A percentile compares a stretch with the other conserved stretches of the same genome.
phyloP scores from a whole-genome alignment of 1,140 invertebrate genomes.

The Hypothenemus hampei region DNA sequence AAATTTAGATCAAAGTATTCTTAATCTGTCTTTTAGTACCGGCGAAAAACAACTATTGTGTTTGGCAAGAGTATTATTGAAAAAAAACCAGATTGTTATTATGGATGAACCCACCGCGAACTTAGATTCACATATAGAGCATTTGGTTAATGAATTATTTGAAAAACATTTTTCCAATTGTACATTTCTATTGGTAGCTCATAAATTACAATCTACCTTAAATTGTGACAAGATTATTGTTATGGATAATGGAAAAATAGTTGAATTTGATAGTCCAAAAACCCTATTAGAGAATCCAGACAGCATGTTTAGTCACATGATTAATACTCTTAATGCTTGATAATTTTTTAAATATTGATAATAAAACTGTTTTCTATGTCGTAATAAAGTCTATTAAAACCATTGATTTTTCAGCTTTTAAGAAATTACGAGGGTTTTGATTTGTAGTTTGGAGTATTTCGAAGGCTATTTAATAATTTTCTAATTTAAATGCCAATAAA shows the following conservation, averaged over 20 bases:
- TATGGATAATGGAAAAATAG: constrained; percentile 59
- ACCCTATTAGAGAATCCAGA: constrained; percentile 56
- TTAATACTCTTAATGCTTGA: constrained; percentile 17
- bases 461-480: too few species aligned
- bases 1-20: constrained; percentile 45
- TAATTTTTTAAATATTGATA: background rate
- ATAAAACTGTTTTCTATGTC: too few species aligned
- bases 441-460: too few species aligned
- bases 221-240: constrained; percentile 71
- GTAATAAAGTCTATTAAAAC: too few species aligned
- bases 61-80: constrained; percentile 67
- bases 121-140: constrained; percentile 64
- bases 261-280: constrained; percentile 69
- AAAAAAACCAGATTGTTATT: constrained; percentile 70
- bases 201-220: constrained; percentile 76
- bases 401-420: too few species aligned
- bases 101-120: constrained; percentile 73
- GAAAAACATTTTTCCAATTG: constrained; percentile 63
- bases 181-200: constrained; percentile 79
- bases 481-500: too few species aligned
- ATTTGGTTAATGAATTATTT: constrained; percentile 62
- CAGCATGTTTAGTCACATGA: constrained; percentile 62
- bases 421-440: too few species aligned
- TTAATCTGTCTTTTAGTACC: constrained; percentile 65
- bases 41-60: constrained; percentile 77